Evolutionary conservation across 1,140 invertebrate genomes (phyloP).

Genomic region (Drosophila murphyi): DNA sequence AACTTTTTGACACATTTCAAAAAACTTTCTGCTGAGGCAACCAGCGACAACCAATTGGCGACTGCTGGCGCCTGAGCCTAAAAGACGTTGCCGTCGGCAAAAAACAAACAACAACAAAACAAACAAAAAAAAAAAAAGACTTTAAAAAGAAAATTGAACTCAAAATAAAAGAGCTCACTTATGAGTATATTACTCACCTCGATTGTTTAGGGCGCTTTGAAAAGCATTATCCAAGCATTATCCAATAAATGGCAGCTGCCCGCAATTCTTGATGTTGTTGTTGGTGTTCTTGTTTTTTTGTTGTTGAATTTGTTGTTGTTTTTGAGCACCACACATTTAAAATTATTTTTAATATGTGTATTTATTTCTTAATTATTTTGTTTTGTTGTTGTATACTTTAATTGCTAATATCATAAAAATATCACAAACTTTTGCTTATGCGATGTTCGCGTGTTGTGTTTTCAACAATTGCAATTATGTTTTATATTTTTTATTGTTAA

Average conservation of each 20-base stretch:
- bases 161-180: conserved; percentile 1
- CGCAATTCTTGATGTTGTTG: background rate
- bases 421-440: conserved; percentile 68
- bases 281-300: background rate
- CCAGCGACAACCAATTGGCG: conserved; percentile 18
- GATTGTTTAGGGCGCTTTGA: conserved; percentile 41
- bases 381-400: conserved; percentile 63
- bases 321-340: conserved; percentile 53
- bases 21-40: conserved; percentile 39
- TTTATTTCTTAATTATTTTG: conserved; percentile 17
- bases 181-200: conserved; percentile 52
- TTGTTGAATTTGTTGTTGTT: conserved; percentile 23
- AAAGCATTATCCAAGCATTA: conserved; percentile 76
- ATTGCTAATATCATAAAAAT: conserved; percentile 80
- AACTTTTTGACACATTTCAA: conserved; percentile 52
- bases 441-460: conserved; percentile 57
- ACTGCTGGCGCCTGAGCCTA: conserved; percentile 51
- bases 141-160: background rate
- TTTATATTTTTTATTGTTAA: conserved; percentile 37
- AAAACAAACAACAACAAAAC: conserved; percentile 34
- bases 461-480: conserved; percentile 40
- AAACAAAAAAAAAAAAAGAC: conserved; percentile 16
- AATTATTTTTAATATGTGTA: conserved; percentile 25
- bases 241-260: conserved; percentile 54
- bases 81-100: conserved; percentile 62